Conservation (phyloP, 2,888 invertebrate species). For the Sturmia bella region DNA sequence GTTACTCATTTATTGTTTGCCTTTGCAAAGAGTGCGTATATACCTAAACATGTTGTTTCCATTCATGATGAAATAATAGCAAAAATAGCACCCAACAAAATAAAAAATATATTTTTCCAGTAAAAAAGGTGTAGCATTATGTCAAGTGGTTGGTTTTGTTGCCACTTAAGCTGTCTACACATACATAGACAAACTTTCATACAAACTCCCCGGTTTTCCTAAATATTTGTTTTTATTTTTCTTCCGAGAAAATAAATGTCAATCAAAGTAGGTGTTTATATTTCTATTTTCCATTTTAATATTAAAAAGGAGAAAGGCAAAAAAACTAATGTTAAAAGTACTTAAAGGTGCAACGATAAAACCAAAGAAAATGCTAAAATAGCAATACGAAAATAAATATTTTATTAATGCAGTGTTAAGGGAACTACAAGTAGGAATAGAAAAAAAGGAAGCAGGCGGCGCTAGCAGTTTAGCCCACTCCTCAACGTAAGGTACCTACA, state of each 20-base stretch:
- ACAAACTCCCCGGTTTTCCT: neutral
- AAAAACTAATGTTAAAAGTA: conserved; percentile 21
- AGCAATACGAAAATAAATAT: conserved; percentile 39
- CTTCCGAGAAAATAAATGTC: conserved; percentile 62
- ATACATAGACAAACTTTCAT: neutral
- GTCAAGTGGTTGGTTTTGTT: conserved; percentile 67
- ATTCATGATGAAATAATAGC: conserved; percentile 12
- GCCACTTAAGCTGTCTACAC: conserved; percentile 17
- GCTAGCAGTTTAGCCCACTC: conserved; percentile 18
- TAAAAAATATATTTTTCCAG: conserved; percentile 36
- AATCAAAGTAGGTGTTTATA: conserved; percentile 69
- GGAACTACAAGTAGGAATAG: neutral
- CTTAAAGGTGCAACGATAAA: conserved; percentile 50
- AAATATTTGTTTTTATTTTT: conserved; percentile 35
- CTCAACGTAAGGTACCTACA: conserved; percentile 20
- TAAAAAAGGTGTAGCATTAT: conserved; percentile 61
- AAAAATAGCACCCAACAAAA: neutral
- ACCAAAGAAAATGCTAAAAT: conserved; percentile 6
- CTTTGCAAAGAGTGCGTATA: conserved; percentile 46
- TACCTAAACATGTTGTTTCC: conserved; percentile 20
- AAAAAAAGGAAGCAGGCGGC: neutral
- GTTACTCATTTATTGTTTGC: neutral
- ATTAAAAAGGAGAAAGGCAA: conserved; percentile 38
- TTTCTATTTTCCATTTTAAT: conserved; percentile 64
- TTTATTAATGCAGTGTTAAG: conserved; percentile 30